phyloP scores from a whole-genome alignment of 2,888 invertebrate genomes.

The Nymphalis polychloros region DNA sequence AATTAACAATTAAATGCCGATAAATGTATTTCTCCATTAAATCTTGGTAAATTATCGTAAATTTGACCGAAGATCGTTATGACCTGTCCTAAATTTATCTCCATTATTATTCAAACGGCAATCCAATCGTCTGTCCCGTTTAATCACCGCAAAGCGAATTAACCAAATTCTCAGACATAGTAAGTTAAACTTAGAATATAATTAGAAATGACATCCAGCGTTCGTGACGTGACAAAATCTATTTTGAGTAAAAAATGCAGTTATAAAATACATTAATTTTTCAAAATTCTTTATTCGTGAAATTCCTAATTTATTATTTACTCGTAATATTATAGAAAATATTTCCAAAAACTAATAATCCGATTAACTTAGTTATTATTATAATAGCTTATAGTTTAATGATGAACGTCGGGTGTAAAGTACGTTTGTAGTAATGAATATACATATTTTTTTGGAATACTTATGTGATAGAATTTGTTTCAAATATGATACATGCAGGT shows the following conservation, averaged over 20 bases:
- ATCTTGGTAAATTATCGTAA: slow-evolving; percentile 34
- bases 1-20: neutral
- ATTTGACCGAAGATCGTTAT: slow-evolving; percentile 15
- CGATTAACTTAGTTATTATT: no score
- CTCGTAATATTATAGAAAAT: no score
- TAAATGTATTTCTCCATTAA: slow-evolving; percentile 12
- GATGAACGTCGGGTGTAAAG: no score
- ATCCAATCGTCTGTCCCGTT: slow-evolving; percentile 53
- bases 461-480: no score
- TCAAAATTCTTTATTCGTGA: no score
- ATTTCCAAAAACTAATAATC: no score
- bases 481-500: no score
- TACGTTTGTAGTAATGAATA: no score
- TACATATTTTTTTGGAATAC: no score
- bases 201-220: slow-evolving; percentile 15
- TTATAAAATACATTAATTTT: no score
- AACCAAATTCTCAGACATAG: slow-evolving; percentile 55
- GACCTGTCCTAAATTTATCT: slow-evolving; percentile 26
- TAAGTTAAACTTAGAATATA: slow-evolving; percentile 39
- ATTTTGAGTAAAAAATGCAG: neutral
- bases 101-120: slow-evolving; percentile 55
- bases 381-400: no score
- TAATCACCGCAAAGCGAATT: slow-evolving; percentile 59
- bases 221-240: neutral
- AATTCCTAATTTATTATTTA: no score